Evolutionary conservation across 2,797 vertebrate species (phyloP).

Genomic region (Bufotes viridis): DNA sequence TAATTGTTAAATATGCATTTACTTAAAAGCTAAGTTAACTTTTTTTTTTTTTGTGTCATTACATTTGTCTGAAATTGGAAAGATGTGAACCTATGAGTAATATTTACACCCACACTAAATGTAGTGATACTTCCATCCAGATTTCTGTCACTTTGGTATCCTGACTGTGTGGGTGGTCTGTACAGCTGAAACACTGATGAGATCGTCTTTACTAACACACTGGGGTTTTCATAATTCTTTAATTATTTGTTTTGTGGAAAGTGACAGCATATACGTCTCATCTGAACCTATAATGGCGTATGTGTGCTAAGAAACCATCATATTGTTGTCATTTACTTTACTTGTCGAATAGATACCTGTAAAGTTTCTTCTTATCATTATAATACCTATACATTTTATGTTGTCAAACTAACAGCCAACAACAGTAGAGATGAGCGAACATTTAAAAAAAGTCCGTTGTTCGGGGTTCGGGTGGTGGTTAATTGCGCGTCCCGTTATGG

Average conservation of each 20-base stretch:
- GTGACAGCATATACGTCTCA: neutral
- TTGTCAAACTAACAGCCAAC: neutral
- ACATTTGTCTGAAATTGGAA: conserved; percentile 36
- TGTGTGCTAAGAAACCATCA: neutral
- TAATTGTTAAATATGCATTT: neutral
- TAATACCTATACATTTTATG: neutral
- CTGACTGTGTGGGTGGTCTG: conserved; percentile 48
- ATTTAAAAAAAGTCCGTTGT: no score
- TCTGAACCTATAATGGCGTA: neutral
- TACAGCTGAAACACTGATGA: conserved; percentile 29
- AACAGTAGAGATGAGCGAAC: no score
- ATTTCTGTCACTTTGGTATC: conserved; percentile 42
- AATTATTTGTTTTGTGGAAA: conserved; percentile 35
- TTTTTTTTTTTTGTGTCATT: conserved; percentile 36
- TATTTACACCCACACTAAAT: conserved; percentile 49
- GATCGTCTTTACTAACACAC: conserved; percentile 40
- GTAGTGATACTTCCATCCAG: conserved; percentile 37
- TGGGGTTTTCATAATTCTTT: conserved; percentile 20
- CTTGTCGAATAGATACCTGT: neutral
- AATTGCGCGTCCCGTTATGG: no score
- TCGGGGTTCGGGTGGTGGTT: no score
- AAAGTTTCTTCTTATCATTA: neutral
- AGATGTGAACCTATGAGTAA: conserved; percentile 39
- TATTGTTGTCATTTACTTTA: neutral
- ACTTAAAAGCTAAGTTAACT: conserved; percentile 29